Conservation (phyloP, 1,140 invertebrate species). For the Drosophila seguyi region DNA sequence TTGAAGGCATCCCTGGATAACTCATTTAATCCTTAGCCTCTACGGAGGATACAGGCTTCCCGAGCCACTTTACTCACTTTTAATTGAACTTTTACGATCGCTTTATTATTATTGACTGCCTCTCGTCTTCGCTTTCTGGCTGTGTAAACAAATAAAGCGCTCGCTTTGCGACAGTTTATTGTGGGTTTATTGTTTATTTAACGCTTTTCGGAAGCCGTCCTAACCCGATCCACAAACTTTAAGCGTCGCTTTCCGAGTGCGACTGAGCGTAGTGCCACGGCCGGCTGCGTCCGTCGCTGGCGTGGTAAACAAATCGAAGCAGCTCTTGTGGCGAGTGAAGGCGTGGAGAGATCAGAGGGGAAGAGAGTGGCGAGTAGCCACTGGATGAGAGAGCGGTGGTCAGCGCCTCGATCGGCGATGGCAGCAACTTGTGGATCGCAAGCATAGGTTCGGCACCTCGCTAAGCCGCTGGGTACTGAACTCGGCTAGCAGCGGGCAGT, state of each 20-base stretch:
- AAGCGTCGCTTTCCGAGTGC: conserved; percentile 57
- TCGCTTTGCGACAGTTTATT: conserved; percentile 22
- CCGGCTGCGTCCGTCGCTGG: conserved; percentile 35
- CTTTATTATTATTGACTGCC: neutral
- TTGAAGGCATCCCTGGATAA: neutral
- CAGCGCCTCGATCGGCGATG: conserved; percentile 8
- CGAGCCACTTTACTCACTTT: conserved; percentile 24
- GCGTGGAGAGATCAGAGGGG: neutral
- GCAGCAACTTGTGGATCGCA: conserved; percentile 54
- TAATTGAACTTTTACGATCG: conserved; percentile 13
- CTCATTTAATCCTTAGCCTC: neutral
- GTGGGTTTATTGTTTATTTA: conserved; percentile 15
- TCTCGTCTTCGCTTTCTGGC: conserved; percentile 2
- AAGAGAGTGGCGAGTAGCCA: neutral
- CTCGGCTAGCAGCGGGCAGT: neutral
- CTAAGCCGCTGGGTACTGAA: conserved; percentile 3
- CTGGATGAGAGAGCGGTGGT: conserved; percentile 6
- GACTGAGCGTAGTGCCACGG: conserved; percentile 49
- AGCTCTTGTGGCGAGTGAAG: conserved; percentile 7
- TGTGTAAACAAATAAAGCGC: conserved; percentile 14
- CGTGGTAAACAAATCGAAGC: conserved; percentile 66
- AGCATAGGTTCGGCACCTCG: conserved; percentile 49
- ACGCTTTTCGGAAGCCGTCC: conserved; percentile 17
- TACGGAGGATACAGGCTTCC: neutral
- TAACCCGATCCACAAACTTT: conserved; percentile 41